Base-by-base conservation (phyloP, 35 echinoderm and acorn worm genomes). In the Apostichopus californicus region DNA sequence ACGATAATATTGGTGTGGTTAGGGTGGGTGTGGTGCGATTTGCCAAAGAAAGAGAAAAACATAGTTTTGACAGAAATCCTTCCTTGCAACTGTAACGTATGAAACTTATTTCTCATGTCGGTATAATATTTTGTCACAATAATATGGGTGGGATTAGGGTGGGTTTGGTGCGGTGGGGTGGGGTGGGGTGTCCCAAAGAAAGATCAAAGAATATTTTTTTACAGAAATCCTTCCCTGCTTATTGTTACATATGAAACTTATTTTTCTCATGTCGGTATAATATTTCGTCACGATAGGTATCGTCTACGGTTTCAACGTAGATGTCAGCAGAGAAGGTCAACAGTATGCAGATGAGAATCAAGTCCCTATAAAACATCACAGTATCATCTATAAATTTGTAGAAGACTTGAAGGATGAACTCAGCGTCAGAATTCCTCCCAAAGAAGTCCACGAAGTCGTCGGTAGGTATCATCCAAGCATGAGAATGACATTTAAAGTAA, bases 401-500 rank as follows among this genome's bases (percentile, higher is more conserved):
- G 97, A 99, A 59, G 97, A 99, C 77, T 54, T 99, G 70, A 96
- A 90, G 18, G 97, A 99, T 11, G 95, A 99, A 60, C 89, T 96
- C 10, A 95, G 78, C 55, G 12, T 24, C 2, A 90, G 93, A 54
- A 79, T 96, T 17, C 97, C 95, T 53, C 93, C 94, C 9, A 78
- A 77, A 72, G 94, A 95, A 57, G 93, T 93, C 56, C 56, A 99
- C 79, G 81, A 91, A 21, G 84, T 96, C 7, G 25, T 95, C 53
- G 96, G 96, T 98, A 95, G 34, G 95, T 63, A 18, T 12, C 0
- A 54, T 10, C 20, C 22, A 90, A 55, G 46, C 10, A 53, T 58
- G 52, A 54, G 15, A 13, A 75, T 75, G 0, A 22, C 71, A 5
- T 75, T 6, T 18, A 13, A 75, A 75, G 71, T 68, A 68, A 46